Percentiles rank a stretch among this genome's conserved stretches.
These are phyloP conservation scores for Volucella inanis DNA, from an alignment of 2,888 invertebrate species.

Conservation along the genomic window DNA sequence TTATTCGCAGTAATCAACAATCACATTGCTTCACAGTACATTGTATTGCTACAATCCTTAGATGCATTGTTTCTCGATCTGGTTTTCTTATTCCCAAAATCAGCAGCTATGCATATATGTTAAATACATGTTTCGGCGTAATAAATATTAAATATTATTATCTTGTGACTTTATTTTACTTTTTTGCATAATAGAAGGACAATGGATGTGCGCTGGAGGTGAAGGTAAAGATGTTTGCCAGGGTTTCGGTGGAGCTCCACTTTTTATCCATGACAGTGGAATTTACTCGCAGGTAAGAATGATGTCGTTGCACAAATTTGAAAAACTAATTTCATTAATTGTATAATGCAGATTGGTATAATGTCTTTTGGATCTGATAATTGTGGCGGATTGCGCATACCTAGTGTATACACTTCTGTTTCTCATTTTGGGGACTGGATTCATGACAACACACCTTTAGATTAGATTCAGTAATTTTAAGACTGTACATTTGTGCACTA, in stretches of 20 bases:
- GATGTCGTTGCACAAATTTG: too few species aligned
- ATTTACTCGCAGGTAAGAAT: constrained; percentile 86
- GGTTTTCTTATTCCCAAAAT: too few species aligned
- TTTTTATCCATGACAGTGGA: constrained; percentile 86
- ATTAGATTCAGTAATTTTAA: constrained; percentile 60
- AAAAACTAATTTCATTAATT: too few species aligned
- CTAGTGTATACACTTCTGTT: constrained; percentile 90
- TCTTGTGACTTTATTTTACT: constrained; percentile 4
- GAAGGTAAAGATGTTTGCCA: constrained; percentile 91
- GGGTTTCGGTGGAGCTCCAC: constrained; percentile 91
- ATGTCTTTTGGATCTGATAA: constrained; percentile 92
- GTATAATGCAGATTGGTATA: constrained; percentile 87
- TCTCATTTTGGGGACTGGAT: constrained; percentile 91
- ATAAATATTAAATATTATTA: neutral
- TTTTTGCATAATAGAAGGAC: constrained; percentile 83
- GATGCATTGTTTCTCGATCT: too few species aligned
- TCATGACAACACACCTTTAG: constrained; percentile 86
- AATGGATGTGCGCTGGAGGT: constrained; percentile 89
- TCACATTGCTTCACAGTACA: too few species aligned
- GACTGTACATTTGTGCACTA: constrained; percentile 36
- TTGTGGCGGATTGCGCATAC: constrained; percentile 88
- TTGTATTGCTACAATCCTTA: too few species aligned
- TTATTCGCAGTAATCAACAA: too few species aligned
- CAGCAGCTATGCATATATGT: too few species aligned
- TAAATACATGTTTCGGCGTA: too few species aligned